Evolutionary conservation across 2,797 vertebrate genomes (phyloP).

Genomic region (Coregonus sp.): DNA sequence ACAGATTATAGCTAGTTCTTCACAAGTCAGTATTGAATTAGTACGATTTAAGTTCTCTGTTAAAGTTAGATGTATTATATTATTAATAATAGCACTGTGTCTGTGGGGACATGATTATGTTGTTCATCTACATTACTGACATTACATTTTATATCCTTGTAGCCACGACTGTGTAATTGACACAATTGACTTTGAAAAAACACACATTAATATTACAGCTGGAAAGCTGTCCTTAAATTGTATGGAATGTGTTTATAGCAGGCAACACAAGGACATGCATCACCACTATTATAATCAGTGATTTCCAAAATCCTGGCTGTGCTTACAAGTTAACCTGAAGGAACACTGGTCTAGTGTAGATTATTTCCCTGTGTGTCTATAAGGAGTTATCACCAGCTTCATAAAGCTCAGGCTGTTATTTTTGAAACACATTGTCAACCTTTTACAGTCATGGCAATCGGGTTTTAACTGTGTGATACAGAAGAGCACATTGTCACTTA

Average conservation of each 20-base stretch:
- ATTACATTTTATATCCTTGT: constrained; percentile 29
- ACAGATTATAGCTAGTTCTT: background rate
- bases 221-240: background rate
- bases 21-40: background rate
- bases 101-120: background rate
- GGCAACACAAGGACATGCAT: constrained; percentile 3
- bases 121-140: constrained; percentile 12
- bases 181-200: background rate
- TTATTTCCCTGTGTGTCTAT: constrained; percentile 11
- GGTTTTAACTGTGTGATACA: constrained; percentile 15
- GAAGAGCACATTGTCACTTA: constrained; percentile 23
- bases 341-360: background rate
- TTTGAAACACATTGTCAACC: background rate
- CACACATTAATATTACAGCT: constrained; percentile 9
- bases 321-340: background rate
- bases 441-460: constrained; percentile 12
- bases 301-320: constrained; percentile 3
- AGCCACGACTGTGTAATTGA: background rate
- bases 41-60: background rate
- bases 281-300: background rate
- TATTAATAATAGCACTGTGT: background rate
- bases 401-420: background rate
- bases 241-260: background rate
- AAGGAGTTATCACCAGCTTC: background rate
- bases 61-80: background rate